These are phyloP conservation scores for Vicugna pacos DNA, from an alignment of 2,113 vertebrate species.

Conservation along the genomic window DNA sequence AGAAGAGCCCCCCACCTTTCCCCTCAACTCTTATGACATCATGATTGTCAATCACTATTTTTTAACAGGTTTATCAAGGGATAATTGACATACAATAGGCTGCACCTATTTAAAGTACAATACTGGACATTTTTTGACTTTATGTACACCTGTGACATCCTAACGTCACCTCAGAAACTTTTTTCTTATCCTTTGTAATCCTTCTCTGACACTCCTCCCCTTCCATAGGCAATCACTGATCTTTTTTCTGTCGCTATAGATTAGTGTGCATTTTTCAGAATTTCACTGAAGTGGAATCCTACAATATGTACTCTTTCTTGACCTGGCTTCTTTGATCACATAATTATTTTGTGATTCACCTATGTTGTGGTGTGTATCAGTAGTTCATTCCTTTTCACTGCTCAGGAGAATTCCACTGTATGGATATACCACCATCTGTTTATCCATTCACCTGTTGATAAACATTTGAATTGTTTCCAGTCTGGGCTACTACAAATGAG, in stretches of 20 bases:
- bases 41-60: background rate
- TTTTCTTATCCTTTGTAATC: background rate
- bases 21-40: background rate
- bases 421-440: background rate
- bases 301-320: background rate
- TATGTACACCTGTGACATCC: background rate
- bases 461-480: background rate
- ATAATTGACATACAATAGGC: background rate
- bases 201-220: background rate
- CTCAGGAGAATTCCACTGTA: background rate
- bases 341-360: conserved; percentile 8
- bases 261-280: background rate
- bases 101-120: background rate
- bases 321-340: background rate
- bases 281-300: background rate
- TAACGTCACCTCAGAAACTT: background rate
- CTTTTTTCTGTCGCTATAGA: background rate
- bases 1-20: background rate
- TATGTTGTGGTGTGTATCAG: background rate
- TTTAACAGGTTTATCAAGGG: background rate
- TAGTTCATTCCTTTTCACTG: background rate
- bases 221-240: background rate
- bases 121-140: background rate
- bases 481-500: background rate
- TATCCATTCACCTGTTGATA: background rate